These are phyloP conservation scores for Etheostoma perlongum DNA, from an alignment of 2,797 vertebrate genomes.

Conservation along the genomic window DNA sequence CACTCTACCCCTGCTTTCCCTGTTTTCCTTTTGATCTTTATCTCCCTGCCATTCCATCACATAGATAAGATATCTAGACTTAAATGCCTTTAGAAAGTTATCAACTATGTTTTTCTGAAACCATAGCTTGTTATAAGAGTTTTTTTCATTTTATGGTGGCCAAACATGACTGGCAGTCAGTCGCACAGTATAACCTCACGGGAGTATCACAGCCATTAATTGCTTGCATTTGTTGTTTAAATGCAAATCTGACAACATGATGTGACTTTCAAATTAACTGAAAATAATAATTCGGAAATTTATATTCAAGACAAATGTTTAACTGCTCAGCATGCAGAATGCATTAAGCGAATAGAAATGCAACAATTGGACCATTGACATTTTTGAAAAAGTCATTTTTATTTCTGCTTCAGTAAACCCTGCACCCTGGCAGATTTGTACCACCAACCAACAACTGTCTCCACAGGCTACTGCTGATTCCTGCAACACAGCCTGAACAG, in stretches of 20 bases:
- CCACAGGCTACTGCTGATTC: conserved; percentile 40
- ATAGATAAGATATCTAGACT: conserved; percentile 37
- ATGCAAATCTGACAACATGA: conserved; percentile 63
- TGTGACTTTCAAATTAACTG: conserved; percentile 67
- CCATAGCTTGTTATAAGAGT: conserved; percentile 10
- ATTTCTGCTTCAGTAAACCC: conserved; percentile 61
- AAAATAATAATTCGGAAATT: conserved; percentile 68
- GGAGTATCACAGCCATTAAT: conserved; percentile 43
- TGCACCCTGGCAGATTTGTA: conserved; percentile 54
- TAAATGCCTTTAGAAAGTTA: conserved; percentile 43
- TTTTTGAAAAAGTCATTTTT: conserved; percentile 53
- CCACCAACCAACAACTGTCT: conserved; percentile 46
- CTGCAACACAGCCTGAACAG: conserved; percentile 27
- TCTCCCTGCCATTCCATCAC: conserved; percentile 55
- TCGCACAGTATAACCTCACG: conserved; percentile 6
- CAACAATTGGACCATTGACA: conserved; percentile 56
- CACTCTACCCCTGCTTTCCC: conserved; percentile 17
- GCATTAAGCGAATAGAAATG: conserved; percentile 65
- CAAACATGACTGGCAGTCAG: conserved; percentile 18
- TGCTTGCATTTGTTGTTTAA: conserved; percentile 51
- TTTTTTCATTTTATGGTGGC: conserved; percentile 6
- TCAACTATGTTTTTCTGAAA: conserved; percentile 33
- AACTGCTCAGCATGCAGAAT: conserved; percentile 54
- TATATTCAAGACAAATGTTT: conserved; percentile 61
- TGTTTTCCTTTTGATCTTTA: conserved; percentile 62